Evolutionary conservation across 1,140 invertebrate species (phyloP).

Genomic region (Ganaspis sp.): DNA sequence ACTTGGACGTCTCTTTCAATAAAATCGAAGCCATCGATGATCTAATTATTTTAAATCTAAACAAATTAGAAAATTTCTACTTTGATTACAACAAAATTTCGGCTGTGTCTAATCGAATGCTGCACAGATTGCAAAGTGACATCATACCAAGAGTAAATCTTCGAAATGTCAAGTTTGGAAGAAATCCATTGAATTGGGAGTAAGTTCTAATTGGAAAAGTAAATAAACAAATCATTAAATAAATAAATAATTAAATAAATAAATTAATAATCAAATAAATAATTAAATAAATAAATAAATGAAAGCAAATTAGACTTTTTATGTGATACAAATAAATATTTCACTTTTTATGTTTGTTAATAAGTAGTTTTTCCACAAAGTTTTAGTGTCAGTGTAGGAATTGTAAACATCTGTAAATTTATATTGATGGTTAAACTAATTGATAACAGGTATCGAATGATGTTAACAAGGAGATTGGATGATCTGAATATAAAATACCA

Average conservation of each 20-base stretch:
- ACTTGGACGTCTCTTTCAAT: slow-evolving; percentile 68
- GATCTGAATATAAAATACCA: slow-evolving; percentile 60
- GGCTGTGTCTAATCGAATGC: slow-evolving; percentile 48
- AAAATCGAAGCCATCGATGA: slow-evolving; percentile 58
- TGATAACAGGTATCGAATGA: slow-evolving; percentile 62
- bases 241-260: no score
- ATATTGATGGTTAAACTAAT: no score
- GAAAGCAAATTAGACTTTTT: no score
- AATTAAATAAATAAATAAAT: no score
- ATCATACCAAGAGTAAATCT: slow-evolving; percentile 36
- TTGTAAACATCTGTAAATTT: no score
- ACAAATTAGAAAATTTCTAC: slow-evolving; percentile 60
- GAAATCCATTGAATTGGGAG: slow-evolving; percentile 66
- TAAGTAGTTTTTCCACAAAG: no score
- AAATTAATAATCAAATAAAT: no score
- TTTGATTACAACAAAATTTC: slow-evolving; percentile 65
- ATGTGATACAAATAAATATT: no score
- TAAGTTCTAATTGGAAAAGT: slow-evolving; percentile 51
- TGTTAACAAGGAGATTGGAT: slow-evolving; percentile 66
- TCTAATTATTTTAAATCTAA: slow-evolving; percentile 51
- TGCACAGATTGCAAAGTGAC: not conserved
- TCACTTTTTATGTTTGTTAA: not conserved
- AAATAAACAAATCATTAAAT: no score
- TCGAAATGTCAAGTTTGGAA: slow-evolving; percentile 64
- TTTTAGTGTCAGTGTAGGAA: no score